phyloP scores from a whole-genome alignment of 2,888 invertebrate genomes.

The Hesperia comma region DNA sequence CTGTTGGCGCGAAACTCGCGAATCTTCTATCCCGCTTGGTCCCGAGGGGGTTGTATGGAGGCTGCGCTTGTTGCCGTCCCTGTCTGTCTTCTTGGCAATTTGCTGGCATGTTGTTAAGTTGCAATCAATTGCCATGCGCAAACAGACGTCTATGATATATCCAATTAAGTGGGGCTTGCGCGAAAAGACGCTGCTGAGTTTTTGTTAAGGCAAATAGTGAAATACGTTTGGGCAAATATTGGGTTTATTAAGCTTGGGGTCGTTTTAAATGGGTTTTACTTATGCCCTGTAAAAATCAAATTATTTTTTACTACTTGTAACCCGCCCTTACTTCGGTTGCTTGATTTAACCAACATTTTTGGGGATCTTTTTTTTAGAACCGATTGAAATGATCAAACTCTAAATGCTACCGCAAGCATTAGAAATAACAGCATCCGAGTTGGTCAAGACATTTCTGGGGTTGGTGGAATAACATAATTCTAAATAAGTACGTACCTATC shows the following conservation, averaged over 20 bases:
- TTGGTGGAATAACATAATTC: too few relatives aligned
- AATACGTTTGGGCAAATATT: too few relatives aligned
- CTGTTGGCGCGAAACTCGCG: slow-evolving; percentile 42
- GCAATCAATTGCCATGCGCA: slow-evolving; percentile 85
- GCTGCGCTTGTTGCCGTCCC: slow-evolving; percentile 49
- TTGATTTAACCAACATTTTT: too few relatives aligned
- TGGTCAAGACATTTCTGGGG: not conserved
- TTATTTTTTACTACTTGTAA: too few relatives aligned
- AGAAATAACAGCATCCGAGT: not conserved
- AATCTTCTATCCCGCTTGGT: slow-evolving; percentile 50
- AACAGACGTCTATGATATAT: slow-evolving; percentile 85
- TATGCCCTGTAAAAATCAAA: too few relatives aligned
- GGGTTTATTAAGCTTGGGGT: too few relatives aligned
- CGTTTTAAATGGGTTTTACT: too few relatives aligned
- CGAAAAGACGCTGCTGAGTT: slow-evolving; percentile 57
- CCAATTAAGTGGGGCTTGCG: slow-evolving; percentile 74
- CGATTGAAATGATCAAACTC: too few relatives aligned
- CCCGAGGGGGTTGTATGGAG: slow-evolving; percentile 15
- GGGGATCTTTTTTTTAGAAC: too few relatives aligned
- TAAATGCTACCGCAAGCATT: too few relatives aligned
- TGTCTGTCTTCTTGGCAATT: slow-evolving; percentile 69
- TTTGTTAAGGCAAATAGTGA: slow-evolving; percentile 38
- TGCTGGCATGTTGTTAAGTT: slow-evolving; percentile 82
- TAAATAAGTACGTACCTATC: too few relatives aligned
- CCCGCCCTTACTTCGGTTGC: too few relatives aligned